These are phyloP conservation scores for Hafferia zeledoni DNA, from an alignment of 2,797 vertebrate genomes.

Conservation along the genomic window DNA sequence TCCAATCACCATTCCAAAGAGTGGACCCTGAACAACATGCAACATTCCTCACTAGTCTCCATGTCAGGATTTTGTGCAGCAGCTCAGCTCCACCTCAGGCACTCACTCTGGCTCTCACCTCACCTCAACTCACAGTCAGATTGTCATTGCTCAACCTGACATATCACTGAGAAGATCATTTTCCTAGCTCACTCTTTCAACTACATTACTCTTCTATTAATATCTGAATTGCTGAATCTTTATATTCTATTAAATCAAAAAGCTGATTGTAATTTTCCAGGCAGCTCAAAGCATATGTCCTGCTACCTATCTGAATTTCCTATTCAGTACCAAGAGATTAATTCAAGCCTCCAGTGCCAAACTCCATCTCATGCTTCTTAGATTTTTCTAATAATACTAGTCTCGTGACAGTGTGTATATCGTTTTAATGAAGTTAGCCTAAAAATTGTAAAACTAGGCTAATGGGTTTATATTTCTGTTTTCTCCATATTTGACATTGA, in stretches of 20 bases:
- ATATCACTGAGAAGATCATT: neutral
- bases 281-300: neutral
- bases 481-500: neutral
- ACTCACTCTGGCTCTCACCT: neutral
- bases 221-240: neutral
- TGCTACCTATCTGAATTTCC: neutral
- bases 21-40: neutral
- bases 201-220: neutral
- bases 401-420: neutral
- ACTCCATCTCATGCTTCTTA: neutral
- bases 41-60: neutral
- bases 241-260: neutral
- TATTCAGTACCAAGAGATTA: neutral
- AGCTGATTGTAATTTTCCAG: neutral
- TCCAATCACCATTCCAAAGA: neutral
- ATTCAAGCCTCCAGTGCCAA: neutral
- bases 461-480: neutral
- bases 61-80: neutral
- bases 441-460: neutral
- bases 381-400: neutral
- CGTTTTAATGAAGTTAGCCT: neutral
- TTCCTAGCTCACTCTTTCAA: neutral
- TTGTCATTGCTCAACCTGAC: neutral
- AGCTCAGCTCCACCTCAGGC: neutral
- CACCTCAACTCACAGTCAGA: neutral